A percentile compares a stretch with the other conserved stretches of the same genome.
Evolutionary conservation across 1,140 invertebrate species (phyloP).

Genomic region (Diorhabda carinulata): DNA sequence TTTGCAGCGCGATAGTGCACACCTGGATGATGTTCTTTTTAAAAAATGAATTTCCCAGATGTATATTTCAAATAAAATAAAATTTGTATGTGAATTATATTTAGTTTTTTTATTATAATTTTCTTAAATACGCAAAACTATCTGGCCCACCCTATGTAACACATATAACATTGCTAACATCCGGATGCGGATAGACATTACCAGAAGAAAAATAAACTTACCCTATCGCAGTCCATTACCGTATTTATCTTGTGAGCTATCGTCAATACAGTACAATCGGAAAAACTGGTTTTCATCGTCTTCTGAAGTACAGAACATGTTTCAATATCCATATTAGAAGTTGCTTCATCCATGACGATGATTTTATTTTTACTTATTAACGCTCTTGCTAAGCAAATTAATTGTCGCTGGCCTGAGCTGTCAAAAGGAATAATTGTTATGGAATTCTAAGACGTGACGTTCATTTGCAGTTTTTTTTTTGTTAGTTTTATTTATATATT

Average conservation of each 20-base stretch:
- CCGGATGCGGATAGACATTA: not conserved
- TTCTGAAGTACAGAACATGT: conserved; percentile 65
- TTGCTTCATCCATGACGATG: conserved; percentile 73
- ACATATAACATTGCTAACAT: too few relatives aligned
- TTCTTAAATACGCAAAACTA: too few relatives aligned
- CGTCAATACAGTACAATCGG: conserved; percentile 70
- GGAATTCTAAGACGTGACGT: not conserved
- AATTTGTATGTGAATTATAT: too few relatives aligned
- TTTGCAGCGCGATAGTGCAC: too few relatives aligned
- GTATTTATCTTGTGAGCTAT: conserved; percentile 80
- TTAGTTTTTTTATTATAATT: too few relatives aligned
- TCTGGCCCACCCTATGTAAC: too few relatives aligned
- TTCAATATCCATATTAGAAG: conserved; percentile 67
- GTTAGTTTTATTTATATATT: not conserved
- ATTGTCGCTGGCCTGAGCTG: conserved; percentile 73
- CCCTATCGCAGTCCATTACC: conserved; percentile 72
- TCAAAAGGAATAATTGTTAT: conserved; percentile 43
- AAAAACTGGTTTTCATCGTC: conserved; percentile 66
- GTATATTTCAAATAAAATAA: too few relatives aligned
- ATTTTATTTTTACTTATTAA: conserved; percentile 70
- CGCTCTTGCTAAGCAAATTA: conserved; percentile 74
- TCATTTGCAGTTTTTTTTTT: not conserved
- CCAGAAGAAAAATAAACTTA: conserved; percentile 38
- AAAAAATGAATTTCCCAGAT: too few relatives aligned
- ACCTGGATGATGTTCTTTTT: too few relatives aligned